Conservation (phyloP, 1,140 invertebrate genomes). For the Schlechtendalia chinensis region DNA sequence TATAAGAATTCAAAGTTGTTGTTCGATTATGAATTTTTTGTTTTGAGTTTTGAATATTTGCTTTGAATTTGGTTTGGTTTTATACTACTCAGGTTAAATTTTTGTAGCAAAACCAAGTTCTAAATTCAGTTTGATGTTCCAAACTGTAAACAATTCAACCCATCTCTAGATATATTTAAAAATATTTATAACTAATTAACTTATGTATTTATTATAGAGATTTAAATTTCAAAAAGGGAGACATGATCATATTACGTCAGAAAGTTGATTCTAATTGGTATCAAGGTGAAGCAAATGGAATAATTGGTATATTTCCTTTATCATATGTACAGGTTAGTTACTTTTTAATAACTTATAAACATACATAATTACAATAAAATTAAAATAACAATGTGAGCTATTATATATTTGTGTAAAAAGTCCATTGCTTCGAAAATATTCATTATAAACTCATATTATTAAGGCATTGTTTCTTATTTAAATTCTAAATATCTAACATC, state of each 20-base stretch:
- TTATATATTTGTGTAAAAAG: too few relatives aligned
- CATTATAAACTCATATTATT: not conserved
- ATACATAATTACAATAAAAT: not conserved
- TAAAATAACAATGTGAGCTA: not conserved
- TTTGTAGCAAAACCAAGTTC: too few relatives aligned
- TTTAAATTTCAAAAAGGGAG: constrained; percentile 86
- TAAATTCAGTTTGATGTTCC: too few relatives aligned
- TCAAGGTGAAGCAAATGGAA: constrained; percentile 77
- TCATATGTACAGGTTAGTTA: constrained; percentile 77
- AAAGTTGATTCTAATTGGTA: constrained; percentile 90
- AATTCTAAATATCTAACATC: not conserved
- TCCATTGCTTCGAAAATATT: too few relatives aligned
- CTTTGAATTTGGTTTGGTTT: too few relatives aligned
- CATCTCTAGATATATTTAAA: not conserved
- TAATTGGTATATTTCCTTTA: constrained; percentile 81
- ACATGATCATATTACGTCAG: constrained; percentile 75
- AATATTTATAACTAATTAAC: not conserved
- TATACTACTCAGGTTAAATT: too few relatives aligned
- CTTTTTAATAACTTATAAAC: not conserved
- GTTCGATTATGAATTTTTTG: too few relatives aligned
- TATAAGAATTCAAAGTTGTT: too few relatives aligned
- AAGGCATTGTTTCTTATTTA: not conserved
- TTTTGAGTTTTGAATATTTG: too few relatives aligned
- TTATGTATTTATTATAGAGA: constrained; percentile 62
- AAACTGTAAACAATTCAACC: not conserved